Evolutionary conservation across 2,888 invertebrate species (phyloP), one percentile per base, ranked within the genome.

Genomic region (Lasioglossum marginatum): DNA sequence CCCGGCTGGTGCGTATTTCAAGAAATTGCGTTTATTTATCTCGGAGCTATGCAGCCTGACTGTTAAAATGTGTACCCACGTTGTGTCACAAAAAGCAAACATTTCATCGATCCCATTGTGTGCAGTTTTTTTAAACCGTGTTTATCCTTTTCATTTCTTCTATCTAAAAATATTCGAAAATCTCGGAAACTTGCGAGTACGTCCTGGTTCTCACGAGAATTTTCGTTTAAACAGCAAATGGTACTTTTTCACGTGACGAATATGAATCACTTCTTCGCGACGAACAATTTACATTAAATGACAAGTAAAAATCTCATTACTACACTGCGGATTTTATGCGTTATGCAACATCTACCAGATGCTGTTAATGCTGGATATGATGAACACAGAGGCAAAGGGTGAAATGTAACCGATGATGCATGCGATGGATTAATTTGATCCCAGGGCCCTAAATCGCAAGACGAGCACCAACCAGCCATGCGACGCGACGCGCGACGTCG

Each of bases 361-460:
- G 48, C 2, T 48, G 19, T 19, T 23, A 6, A 19, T 48, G 48
- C 6, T 48, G 6, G 48, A 19, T 8, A 48, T 0, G 34, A 34
- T 8, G 3, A 16, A 19, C 3, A 1, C 8, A 23, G 12, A 40
- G 23, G 37, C 37, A 68, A 68, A 68, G n/a, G 77, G 68, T 76
- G 72, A 76, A 85, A 77, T 72, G 43, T n/a, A 27, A 16, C 40
- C n/a, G 82, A 60, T 48, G 77, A 66, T 78, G 31, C 43, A 16
- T 27, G 43, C 12, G 43, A 60, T 16, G 73, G 16, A 43, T 40
- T 66, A 45, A 79, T 83, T 79, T 76, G 48, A 10, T 19, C 34
- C 37, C 16, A 10, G 8, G 23, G 6, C 23, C n/a, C 23, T 27
- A 10, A 63, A 79, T 70, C 66, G 75, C 27, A 68, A 71, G 83